Conservation (phyloP, 2,888 invertebrate genomes). For the Argyra leucocephala region DNA sequence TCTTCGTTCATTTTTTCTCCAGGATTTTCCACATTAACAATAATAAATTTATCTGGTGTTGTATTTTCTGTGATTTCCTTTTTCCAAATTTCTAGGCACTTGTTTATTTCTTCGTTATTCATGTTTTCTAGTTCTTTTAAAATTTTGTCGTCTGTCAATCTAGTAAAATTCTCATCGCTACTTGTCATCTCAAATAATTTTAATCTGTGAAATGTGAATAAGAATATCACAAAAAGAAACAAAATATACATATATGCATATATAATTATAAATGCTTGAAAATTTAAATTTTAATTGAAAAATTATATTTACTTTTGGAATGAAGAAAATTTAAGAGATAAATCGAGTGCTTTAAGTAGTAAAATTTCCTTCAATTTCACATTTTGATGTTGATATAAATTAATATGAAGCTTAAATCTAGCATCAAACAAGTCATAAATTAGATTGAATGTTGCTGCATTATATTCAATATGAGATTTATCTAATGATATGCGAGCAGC, state of each 20-base stretch:
- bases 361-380: constrained; percentile 43
- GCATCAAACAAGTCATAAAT: constrained; percentile 45
- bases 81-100: constrained; percentile 17
- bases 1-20: constrained; percentile 24
- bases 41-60: constrained; percentile 16
- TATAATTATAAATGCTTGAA: neutral
- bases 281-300: neutral
- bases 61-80: neutral
- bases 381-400: constrained; percentile 46
- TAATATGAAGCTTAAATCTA: constrained; percentile 43
- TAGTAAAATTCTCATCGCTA: constrained; percentile 14
- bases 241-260: neutral
- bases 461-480: constrained; percentile 40
- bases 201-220: constrained; percentile 10
- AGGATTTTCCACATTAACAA: constrained; percentile 26
- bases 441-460: constrained; percentile 44
- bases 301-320: neutral
- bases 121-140: constrained; percentile 11
- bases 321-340: neutral
- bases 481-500: constrained; percentile 30
- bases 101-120: constrained; percentile 2
- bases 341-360: constrained; percentile 7
- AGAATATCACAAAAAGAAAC: neutral
- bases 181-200: constrained; percentile 19
- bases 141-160: constrained; percentile 20